Evolutionary conservation across 2,888 invertebrate genomes (phyloP).

Genomic region (Gastrophysa polygoni): DNA sequence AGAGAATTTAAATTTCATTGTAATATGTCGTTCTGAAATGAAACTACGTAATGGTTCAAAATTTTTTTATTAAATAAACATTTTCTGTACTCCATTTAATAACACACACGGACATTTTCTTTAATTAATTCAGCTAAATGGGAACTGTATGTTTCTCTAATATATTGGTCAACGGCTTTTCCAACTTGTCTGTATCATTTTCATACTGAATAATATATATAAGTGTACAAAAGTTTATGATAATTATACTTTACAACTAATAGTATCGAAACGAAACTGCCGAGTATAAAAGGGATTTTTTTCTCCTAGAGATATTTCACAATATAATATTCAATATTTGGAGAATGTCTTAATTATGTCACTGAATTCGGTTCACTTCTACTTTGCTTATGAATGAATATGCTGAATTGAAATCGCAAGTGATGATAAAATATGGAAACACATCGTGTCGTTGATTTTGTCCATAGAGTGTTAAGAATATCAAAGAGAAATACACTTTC

Average conservation of each 20-base stretch:
- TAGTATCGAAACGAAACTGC: background rate
- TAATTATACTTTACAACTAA: slow-evolving; percentile 29
- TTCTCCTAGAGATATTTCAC: background rate
- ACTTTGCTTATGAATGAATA: background rate
- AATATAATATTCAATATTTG: background rate
- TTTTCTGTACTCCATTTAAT: slow-evolving; percentile 61
- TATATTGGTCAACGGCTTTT: slow-evolving; percentile 52
- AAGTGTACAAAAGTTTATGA: slow-evolving; percentile 26
- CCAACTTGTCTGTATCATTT: slow-evolving; percentile 35
- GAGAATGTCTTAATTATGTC: no score
- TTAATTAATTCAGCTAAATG: slow-evolving; percentile 49
- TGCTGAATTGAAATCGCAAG: no score
- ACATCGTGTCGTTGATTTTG: no score
- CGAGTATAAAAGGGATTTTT: slow-evolving; percentile 34
- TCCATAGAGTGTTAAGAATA: no score
- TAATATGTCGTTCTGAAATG: background rate
- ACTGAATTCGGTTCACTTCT: background rate
- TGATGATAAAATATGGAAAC: no score
- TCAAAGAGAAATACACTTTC: no score
- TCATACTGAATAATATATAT: slow-evolving; percentile 34
- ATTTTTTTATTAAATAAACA: slow-evolving; percentile 65
- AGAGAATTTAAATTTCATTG: no score
- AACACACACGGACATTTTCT: slow-evolving; percentile 65
- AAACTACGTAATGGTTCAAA: slow-evolving; percentile 32
- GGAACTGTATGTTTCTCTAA: slow-evolving; percentile 50